A percentile compares a stretch with the other conserved stretches of the same genome.
These are phyloP conservation scores for Drosophila tsacasi DNA, from an alignment of 1,140 invertebrate genomes.

Conservation along the genomic window DNA sequence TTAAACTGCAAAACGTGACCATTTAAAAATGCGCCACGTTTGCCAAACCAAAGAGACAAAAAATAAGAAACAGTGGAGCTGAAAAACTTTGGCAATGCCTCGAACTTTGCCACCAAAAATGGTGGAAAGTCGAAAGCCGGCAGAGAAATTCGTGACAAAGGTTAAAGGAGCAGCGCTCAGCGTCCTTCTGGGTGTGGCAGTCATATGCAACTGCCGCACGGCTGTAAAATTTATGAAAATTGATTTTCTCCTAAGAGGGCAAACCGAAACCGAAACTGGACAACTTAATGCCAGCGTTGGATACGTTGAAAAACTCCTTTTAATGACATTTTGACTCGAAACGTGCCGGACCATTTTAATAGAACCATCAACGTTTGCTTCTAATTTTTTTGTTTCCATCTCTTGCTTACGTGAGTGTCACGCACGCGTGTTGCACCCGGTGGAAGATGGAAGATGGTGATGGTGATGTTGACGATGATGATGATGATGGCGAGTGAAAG, in stretches of 20 bases:
- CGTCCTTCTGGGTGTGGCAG: slow-evolving; percentile 35
- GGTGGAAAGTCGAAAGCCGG: slow-evolving; percentile 13
- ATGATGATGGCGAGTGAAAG: slow-evolving; percentile 20
- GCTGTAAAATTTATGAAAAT: slow-evolving; percentile 78
- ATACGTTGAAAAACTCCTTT: slow-evolving; percentile 22
- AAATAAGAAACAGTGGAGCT: slow-evolving; percentile 2
- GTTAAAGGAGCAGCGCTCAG: slow-evolving; percentile 55
- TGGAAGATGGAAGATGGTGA: background rate
- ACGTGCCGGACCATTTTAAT: slow-evolving; percentile 57
- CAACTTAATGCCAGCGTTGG: slow-evolving; percentile 65
- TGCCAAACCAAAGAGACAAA: slow-evolving; percentile 39
- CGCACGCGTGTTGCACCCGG: slow-evolving; percentile 23
- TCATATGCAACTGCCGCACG: slow-evolving; percentile 75
- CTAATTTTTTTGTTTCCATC: slow-evolving; percentile 7
- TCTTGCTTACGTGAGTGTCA: slow-evolving; percentile 31
- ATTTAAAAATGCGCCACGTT: slow-evolving; percentile 82
- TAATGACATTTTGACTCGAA: slow-evolving; percentile 73
- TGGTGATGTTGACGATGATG: slow-evolving; percentile 15
- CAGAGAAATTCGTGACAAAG: slow-evolving; percentile 72
- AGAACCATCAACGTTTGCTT: slow-evolving; percentile 32
- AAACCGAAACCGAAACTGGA: slow-evolving; percentile 60
- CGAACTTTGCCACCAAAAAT: slow-evolving; percentile 41
- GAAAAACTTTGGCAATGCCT: slow-evolving; percentile 64
- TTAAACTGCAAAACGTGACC: slow-evolving; percentile 82
- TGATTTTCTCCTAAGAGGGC: slow-evolving; percentile 67